A percentile compares a stretch with the other conserved stretches of the same genome.
phyloP scores from a whole-genome alignment of 2,888 invertebrate genomes.

The Latheticus oryzae region DNA sequence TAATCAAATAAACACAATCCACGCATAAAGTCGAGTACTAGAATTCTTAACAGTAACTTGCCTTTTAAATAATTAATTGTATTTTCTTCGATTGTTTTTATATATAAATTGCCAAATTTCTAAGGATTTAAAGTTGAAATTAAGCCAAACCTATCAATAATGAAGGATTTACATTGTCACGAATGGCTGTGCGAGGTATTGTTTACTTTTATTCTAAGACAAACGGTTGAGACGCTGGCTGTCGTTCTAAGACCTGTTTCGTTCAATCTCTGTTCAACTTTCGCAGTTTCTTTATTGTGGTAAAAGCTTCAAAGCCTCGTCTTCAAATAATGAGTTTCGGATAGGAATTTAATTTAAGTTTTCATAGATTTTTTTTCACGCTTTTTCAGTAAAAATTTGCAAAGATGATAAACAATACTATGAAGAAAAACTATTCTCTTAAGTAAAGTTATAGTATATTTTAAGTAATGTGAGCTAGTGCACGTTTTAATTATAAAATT shows the following conservation, averaged over 20 bases:
- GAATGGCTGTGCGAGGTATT: constrained; percentile 16
- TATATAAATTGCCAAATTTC: too few relatives aligned
- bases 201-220: constrained; percentile 25
- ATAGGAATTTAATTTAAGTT: too few relatives aligned
- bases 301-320: constrained; percentile 4
- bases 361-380: too few relatives aligned
- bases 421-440: too few relatives aligned
- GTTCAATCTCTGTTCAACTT: constrained; percentile 20
- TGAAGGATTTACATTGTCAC: constrained; percentile 21
- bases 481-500: constrained; percentile 30
- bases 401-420: too few relatives aligned
- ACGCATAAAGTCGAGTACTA: too few relatives aligned
- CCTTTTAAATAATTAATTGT: too few relatives aligned
- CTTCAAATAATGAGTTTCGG: constrained; percentile 9
- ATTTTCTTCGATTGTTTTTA: too few relatives aligned
- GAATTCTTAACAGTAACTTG: too few relatives aligned
- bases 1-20: too few relatives aligned
- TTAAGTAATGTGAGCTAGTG: background rate
- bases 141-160: constrained; percentile 16
- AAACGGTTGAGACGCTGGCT: constrained; percentile 7
- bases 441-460: background rate
- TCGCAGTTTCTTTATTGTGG: constrained; percentile 12
- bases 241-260: constrained; percentile 11
- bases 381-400: too few relatives aligned
- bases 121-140: constrained; percentile 5